These are phyloP conservation scores for Nothoprocta perdicaria DNA, from an alignment of 2,113 vertebrate genomes.

Conservation along the genomic window DNA sequence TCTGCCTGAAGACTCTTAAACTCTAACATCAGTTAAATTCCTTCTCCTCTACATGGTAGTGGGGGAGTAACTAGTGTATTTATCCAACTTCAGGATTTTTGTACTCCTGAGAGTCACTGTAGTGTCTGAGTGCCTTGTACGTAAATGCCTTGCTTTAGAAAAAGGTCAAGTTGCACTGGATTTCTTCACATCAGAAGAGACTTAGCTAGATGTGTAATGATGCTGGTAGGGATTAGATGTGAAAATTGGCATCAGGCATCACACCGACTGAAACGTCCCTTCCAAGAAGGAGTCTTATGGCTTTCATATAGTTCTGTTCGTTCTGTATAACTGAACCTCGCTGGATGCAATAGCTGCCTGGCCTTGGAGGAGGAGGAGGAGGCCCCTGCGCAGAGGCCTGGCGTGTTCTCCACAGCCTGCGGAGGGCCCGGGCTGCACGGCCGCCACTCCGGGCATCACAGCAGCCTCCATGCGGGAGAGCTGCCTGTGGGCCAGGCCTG, in stretches of 20 bases:
- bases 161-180: fast-evolving
- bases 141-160: background rate
- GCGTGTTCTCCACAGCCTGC: background rate
- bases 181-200: background rate
- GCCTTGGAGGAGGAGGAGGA: background rate
- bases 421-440: no score
- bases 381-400: background rate
- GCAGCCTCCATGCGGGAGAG: background rate
- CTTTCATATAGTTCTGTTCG: background rate
- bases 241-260: background rate
- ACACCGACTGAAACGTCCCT: background rate
- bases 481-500: background rate
- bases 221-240: background rate
- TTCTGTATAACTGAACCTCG: background rate
- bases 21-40: background rate
- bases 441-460: fast-evolving
- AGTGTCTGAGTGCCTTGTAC: background rate
- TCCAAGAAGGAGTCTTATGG: fast-evolving
- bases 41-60: background rate
- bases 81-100: background rate
- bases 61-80: background rate
- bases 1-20: background rate
- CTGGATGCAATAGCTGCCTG: background rate
- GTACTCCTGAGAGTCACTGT: background rate
- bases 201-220: background rate